A percentile compares a stretch with the other conserved stretches of the same genome.
These are phyloP conservation scores for Ips nitidus DNA, from an alignment of 1,140 invertebrate genomes.

Conservation along the genomic window DNA sequence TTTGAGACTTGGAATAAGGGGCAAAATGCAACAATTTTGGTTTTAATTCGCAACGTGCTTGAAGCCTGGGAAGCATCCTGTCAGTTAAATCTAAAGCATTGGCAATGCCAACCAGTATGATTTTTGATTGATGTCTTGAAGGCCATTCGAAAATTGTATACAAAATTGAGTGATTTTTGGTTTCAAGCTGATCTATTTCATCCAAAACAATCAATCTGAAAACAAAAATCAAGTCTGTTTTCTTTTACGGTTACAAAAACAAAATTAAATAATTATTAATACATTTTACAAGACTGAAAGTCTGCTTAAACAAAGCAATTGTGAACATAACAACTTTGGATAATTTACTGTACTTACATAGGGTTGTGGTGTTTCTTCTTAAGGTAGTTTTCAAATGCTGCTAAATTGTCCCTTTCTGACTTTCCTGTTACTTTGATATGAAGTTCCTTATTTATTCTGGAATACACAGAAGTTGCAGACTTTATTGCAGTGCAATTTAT, in stretches of 20 bases:
- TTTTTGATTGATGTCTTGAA: slow-evolving; percentile 62
- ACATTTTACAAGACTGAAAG: slow-evolving; percentile 1
- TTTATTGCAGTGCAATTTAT: slow-evolving; percentile 83
- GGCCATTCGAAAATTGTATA: slow-evolving; percentile 96
- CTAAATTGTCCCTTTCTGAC: slow-evolving; percentile 62
- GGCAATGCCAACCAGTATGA: slow-evolving; percentile 90
- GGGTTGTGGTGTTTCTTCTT: slow-evolving; percentile 60
- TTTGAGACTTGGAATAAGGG: slow-evolving; percentile 90
- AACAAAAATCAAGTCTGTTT: slow-evolving; percentile 45
- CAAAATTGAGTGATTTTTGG: slow-evolving; percentile 81
- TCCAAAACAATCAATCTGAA: slow-evolving; percentile 86
- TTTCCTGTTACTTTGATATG: slow-evolving; percentile 57
- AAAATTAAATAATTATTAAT: too few relatives aligned
- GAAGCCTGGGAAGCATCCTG: slow-evolving; percentile 82
- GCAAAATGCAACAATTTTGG: slow-evolving; percentile 83
- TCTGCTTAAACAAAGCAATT: background rate
- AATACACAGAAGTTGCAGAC: slow-evolving; percentile 71
- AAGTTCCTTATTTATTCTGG: slow-evolving; percentile 68
- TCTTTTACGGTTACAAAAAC: background rate
- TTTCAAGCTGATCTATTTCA: slow-evolving; percentile 92
- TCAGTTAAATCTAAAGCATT: slow-evolving; percentile 96
- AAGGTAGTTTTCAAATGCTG: slow-evolving; percentile 68
- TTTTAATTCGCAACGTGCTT: slow-evolving; percentile 69
- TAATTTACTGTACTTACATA: slow-evolving; percentile 57
- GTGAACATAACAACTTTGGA: slow-evolving; percentile 9